A percentile compares a stretch with the other conserved stretches of the same genome.
Evolutionary conservation across 2,888 invertebrate species (phyloP).

Genomic region (Amphipoea lucens): DNA sequence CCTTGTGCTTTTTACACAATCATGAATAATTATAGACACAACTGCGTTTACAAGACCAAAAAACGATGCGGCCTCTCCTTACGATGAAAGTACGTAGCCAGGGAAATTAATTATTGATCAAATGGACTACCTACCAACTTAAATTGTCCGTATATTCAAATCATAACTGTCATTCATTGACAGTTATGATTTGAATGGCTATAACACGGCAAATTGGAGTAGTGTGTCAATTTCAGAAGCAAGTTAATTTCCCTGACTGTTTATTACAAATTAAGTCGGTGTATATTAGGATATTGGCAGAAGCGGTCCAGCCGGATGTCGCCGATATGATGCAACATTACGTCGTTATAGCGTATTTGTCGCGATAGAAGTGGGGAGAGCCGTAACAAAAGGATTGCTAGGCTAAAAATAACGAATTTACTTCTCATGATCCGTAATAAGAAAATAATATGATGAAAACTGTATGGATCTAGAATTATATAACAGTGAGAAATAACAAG

Average conservation of each 20-base stretch:
- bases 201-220: neutral
- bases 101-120: neutral
- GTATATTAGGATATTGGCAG: slow-evolving; percentile 36
- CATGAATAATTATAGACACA: neutral
- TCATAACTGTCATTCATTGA: neutral
- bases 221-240: neutral
- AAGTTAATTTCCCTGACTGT: neutral
- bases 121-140: neutral
- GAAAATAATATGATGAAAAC: neutral
- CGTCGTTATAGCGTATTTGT: neutral
- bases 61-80: neutral
- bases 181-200: neutral
- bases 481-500: neutral
- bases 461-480: neutral
- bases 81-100: slow-evolving; percentile 1
- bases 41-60: neutral
- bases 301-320: slow-evolving; percentile 39
- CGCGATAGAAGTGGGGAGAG: neutral
- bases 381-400: neutral
- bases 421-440: neutral
- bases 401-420: neutral
- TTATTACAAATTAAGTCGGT: neutral
- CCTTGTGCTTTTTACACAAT: slow-evolving; percentile 12
- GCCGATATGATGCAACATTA: slow-evolving; percentile 12
- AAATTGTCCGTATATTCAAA: neutral